A percentile compares a stretch with the other conserved stretches of the same genome.
phyloP scores from a whole-genome alignment of 2,113 vertebrate species.

The Serinus canaria region DNA sequence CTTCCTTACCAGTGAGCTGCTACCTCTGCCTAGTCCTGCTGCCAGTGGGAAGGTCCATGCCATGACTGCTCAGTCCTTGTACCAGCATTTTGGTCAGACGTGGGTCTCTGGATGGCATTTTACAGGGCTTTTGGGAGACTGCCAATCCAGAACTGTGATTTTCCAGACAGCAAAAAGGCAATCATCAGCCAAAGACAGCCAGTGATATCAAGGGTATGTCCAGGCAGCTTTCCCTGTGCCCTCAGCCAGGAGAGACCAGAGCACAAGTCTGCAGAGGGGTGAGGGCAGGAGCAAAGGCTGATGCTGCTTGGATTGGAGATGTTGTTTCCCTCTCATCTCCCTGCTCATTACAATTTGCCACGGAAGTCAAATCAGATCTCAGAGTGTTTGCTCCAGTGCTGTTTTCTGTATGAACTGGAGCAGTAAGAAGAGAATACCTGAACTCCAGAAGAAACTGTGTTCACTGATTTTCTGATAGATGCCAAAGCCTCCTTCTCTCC shows the following conservation, averaged over 20 bases:
- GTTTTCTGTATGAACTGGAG: background rate
- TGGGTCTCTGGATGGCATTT: background rate
- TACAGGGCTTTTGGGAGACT: background rate
- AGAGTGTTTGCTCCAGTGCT: background rate
- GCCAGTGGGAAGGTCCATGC: background rate
- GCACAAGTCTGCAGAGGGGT: background rate
- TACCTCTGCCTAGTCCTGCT: background rate
- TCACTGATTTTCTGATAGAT: background rate
- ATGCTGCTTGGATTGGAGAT: background rate
- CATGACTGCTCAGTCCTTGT: background rate
- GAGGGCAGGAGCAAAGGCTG: background rate
- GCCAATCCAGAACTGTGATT: background rate
- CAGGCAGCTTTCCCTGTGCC: background rate
- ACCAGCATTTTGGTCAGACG: background rate
- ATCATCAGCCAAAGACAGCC: background rate
- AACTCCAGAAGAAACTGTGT: background rate
- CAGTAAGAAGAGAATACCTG: background rate
- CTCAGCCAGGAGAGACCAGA: background rate
- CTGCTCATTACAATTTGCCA: background rate
- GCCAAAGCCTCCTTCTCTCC: background rate
- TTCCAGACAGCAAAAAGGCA: background rate
- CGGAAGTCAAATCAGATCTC: background rate
- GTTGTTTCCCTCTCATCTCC: background rate
- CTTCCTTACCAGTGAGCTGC: background rate
- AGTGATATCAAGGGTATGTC: accelerated